phyloP scores from a whole-genome alignment of 2,888 invertebrate genomes.

The Encarsia formosa region DNA sequence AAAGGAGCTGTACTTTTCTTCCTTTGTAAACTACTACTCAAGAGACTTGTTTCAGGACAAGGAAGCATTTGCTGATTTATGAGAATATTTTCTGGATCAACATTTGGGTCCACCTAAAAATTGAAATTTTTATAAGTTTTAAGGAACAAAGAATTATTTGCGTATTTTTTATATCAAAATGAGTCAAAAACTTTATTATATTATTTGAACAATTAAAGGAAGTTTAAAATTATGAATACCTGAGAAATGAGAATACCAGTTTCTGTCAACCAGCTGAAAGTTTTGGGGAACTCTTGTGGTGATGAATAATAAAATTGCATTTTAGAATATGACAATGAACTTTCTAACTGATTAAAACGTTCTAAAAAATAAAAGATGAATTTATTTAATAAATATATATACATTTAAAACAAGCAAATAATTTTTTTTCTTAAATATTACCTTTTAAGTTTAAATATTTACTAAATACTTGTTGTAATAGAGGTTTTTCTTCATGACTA shows the following conservation, averaged over 20 bases:
- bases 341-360: constrained; percentile 68
- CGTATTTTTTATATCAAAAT: no score
- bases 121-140: no score
- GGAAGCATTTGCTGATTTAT: constrained; percentile 43
- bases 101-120: constrained; percentile 42
- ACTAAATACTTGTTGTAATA: constrained; percentile 76
- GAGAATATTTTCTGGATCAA: constrained; percentile 46
- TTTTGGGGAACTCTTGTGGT: constrained; percentile 64
- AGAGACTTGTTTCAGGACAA: constrained; percentile 45
- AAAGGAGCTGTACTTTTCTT: constrained; percentile 56
- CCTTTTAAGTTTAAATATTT: constrained; percentile 71
- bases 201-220: not conserved
- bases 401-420: not conserved
- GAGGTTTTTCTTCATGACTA: constrained; percentile 72
- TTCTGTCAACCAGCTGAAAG: constrained; percentile 85
- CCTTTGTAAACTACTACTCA: constrained; percentile 34
- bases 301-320: constrained; percentile 73
- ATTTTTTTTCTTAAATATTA: constrained; percentile 29
- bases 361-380: constrained; percentile 41
- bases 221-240: constrained; percentile 51
- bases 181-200: no score
- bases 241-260: constrained; percentile 77
- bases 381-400: not conserved
- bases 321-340: constrained; percentile 70
- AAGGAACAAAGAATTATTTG: constrained; percentile 3